These are phyloP conservation scores for Archaeoteleia sp. DNA, from an alignment of 2,888 invertebrate species.

Conservation along the genomic window DNA sequence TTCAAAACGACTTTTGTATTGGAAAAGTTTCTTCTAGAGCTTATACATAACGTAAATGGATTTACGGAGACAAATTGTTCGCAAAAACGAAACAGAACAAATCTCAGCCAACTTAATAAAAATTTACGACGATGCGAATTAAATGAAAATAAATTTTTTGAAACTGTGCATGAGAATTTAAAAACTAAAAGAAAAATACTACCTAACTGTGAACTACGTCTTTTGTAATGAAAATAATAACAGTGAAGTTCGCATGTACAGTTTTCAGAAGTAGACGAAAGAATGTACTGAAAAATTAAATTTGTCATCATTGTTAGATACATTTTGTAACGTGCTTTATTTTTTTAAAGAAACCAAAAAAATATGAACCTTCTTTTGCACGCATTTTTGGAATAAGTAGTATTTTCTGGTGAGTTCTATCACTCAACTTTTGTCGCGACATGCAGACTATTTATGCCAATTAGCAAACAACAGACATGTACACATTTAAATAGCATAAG, in stretches of 20 bases:
- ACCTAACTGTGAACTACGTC: background rate
- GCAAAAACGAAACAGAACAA: slow-evolving; percentile 35
- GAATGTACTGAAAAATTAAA: slow-evolving; percentile 39
- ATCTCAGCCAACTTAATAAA: slow-evolving; percentile 34
- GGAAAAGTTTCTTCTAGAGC: slow-evolving; percentile 51
- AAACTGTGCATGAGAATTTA: background rate
- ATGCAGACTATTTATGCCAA: slow-evolving; percentile 73
- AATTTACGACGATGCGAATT: slow-evolving; percentile 27
- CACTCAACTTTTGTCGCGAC: slow-evolving; percentile 69
- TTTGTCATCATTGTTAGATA: slow-evolving; percentile 46
- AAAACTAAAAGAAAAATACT: slow-evolving; percentile 19
- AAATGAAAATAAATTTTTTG: slow-evolving; percentile 11
- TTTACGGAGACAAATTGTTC: slow-evolving; percentile 8
- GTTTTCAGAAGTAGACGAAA: slow-evolving; percentile 1
- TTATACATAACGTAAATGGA: slow-evolving; percentile 12
- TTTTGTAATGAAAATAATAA: background rate
- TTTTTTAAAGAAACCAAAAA: slow-evolving; percentile 38
- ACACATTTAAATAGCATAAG: slow-evolving; percentile 73
- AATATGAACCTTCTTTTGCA: slow-evolving; percentile 54
- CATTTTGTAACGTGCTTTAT: slow-evolving; percentile 49
- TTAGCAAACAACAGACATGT: slow-evolving; percentile 72
- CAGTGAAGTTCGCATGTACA: background rate
- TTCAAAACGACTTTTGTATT: slow-evolving; percentile 53
- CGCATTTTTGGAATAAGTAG: slow-evolving; percentile 61
- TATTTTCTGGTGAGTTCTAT: slow-evolving; percentile 62